These are phyloP conservation scores for Eidolon helvum DNA, from an alignment of 2,113 vertebrate species.

Conservation along the genomic window DNA sequence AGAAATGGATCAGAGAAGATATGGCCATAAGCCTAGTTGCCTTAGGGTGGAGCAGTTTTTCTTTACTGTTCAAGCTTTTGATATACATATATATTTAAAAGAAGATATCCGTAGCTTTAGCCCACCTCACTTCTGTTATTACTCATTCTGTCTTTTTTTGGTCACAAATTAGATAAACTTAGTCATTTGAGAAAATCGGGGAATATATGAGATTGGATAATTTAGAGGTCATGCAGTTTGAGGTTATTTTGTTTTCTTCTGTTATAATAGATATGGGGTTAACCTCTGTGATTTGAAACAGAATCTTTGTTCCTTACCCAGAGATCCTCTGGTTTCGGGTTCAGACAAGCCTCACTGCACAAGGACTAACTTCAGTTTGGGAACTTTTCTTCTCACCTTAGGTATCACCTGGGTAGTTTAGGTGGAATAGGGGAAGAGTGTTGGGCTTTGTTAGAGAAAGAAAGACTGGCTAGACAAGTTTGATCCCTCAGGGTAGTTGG, in stretches of 20 bases:
- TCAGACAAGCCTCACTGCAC: background rate
- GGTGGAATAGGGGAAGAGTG: background rate
- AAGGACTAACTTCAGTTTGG: background rate
- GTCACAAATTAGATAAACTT: background rate
- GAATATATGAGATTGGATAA: background rate
- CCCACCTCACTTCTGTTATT: background rate
- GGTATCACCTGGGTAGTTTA: background rate
- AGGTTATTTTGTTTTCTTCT: background rate
- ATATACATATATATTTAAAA: background rate
- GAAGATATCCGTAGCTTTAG: background rate
- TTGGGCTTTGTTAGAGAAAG: constrained; percentile 36
- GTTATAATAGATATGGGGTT: background rate
- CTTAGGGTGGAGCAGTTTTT: background rate
- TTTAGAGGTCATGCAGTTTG: background rate
- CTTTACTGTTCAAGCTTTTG: background rate
- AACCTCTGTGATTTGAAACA: background rate
- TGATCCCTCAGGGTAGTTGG: background rate
- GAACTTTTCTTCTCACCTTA: background rate
- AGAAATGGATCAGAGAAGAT: background rate
- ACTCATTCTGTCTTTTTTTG: background rate
- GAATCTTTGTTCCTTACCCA: background rate
- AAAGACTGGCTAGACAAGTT: constrained; percentile 16
- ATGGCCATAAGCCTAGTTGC: background rate
- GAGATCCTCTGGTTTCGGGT: background rate
- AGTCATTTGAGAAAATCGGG: background rate